phyloP scores from a whole-genome alignment of 2,888 invertebrate species.

The Drosophila sordidula region DNA sequence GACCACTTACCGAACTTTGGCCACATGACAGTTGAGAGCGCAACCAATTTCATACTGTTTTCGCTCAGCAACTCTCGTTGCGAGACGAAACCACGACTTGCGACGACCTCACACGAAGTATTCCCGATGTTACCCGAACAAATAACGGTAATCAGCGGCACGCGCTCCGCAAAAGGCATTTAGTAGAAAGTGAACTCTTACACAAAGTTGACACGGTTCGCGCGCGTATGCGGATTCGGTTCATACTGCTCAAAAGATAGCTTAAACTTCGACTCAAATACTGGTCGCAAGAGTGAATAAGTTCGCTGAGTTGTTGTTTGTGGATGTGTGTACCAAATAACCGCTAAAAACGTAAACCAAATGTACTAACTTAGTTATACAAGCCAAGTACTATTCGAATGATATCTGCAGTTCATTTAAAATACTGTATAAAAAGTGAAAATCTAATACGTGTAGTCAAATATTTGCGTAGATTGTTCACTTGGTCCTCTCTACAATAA shows the following conservation, averaged over 20 bases:
- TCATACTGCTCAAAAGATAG: constrained; percentile 18
- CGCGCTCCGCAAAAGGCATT: constrained; percentile 79
- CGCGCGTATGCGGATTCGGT: constrained; percentile 72
- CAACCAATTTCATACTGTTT: constrained; percentile 5
- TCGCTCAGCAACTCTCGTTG: constrained; percentile 17
- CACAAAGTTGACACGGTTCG: constrained; percentile 83
- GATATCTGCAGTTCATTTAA: no score
- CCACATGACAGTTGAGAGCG: constrained; percentile 29
- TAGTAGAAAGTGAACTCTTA: constrained; percentile 85
- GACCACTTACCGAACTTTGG: constrained; percentile 8
- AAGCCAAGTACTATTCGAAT: background rate
- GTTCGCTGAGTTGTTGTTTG: background rate
- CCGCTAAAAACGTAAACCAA: background rate
- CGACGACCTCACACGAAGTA: constrained; percentile 35
- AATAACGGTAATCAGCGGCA: constrained; percentile 46
- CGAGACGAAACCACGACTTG: constrained; percentile 25
- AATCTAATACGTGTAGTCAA: background rate
- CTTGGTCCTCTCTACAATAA: constrained; percentile 7
- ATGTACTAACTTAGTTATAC: constrained; percentile 2
- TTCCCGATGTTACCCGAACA: constrained; percentile 32
- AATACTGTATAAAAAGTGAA: constrained; percentile 10
- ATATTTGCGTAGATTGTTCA: background rate
- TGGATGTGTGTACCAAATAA: constrained; percentile 1
- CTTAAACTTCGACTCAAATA: constrained; percentile 9
- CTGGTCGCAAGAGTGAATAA: constrained; percentile 2